These are phyloP conservation scores for Musca vetustissima DNA, from an alignment of 1,140 invertebrate genomes.

Conservation along the genomic window DNA sequence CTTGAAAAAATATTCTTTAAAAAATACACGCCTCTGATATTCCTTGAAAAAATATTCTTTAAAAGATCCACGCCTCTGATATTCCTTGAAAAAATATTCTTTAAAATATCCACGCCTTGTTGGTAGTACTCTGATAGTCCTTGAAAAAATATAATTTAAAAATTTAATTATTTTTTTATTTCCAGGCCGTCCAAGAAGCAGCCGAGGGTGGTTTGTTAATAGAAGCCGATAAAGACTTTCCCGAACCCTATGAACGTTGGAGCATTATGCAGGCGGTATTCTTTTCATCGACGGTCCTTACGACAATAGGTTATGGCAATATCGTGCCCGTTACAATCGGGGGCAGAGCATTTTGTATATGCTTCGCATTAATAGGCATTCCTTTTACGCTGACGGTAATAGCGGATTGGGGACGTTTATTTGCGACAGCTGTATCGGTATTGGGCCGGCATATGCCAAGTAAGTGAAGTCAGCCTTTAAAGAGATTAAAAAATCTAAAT, in stretches of 20 bases:
- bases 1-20: too few relatives aligned
- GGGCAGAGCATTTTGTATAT: slow-evolving; percentile 86
- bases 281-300: slow-evolving; percentile 81
- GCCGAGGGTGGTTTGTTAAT: slow-evolving; percentile 64
- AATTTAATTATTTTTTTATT: neutral
- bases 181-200: slow-evolving; percentile 64
- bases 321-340: slow-evolving; percentile 85
- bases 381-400: slow-evolving; percentile 91
- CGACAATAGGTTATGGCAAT: slow-evolving; percentile 92
- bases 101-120: too few relatives aligned
- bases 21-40: too few relatives aligned
- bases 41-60: too few relatives aligned
- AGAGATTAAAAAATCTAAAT: neutral
- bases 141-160: too few relatives aligned
- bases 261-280: slow-evolving; percentile 78
- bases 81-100: too few relatives aligned
- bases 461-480: slow-evolving; percentile 32
- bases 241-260: slow-evolving; percentile 67
- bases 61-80: too few relatives aligned
- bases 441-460: slow-evolving; percentile 63
- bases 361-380: slow-evolving; percentile 91
- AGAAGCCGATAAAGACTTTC: slow-evolving; percentile 60
- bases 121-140: too few relatives aligned
- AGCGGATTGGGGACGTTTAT: slow-evolving; percentile 85
- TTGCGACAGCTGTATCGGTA: slow-evolving; percentile 78